Conservation (phyloP, 2,113 vertebrate genomes). For the Rhabdornis inornatus region DNA sequence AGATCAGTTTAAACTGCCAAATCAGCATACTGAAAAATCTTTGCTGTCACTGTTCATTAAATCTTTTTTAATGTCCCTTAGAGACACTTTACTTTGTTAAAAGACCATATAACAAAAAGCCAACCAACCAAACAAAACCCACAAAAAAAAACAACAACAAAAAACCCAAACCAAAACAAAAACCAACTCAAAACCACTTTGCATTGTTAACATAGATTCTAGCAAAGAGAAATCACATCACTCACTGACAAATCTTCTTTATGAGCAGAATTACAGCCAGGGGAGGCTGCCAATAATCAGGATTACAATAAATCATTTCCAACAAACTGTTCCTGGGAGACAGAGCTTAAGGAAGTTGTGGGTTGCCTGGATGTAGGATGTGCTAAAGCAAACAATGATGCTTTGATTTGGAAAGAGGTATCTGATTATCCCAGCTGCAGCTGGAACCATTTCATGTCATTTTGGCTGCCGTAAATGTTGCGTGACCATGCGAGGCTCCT, state of each 20-base stretch:
- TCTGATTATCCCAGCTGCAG: constrained; percentile 21
- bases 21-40: background rate
- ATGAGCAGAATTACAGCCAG: background rate
- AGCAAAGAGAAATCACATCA: background rate
- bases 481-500: constrained; percentile 60
- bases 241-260: background rate
- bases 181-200: background rate
- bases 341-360: background rate
- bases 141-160: background rate
- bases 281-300: background rate
- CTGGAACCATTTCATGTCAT: constrained; percentile 37
- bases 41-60: background rate
- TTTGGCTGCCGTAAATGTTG: constrained; percentile 68
- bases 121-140: background rate
- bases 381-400: constrained; percentile 39
- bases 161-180: background rate
- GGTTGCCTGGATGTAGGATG: background rate
- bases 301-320: constrained; percentile 2
- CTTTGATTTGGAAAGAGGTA: constrained; percentile 40
- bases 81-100: background rate
- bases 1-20: background rate
- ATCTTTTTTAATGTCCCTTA: background rate
- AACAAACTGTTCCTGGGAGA: background rate
- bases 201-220: background rate
- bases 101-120: background rate